A percentile compares a stretch with the other conserved stretches of the same genome.
Evolutionary conservation across 30 jellyfish, hydroid and myxozoan species (phyloP).

Genomic region (Catostylus mosaicus): DNA sequence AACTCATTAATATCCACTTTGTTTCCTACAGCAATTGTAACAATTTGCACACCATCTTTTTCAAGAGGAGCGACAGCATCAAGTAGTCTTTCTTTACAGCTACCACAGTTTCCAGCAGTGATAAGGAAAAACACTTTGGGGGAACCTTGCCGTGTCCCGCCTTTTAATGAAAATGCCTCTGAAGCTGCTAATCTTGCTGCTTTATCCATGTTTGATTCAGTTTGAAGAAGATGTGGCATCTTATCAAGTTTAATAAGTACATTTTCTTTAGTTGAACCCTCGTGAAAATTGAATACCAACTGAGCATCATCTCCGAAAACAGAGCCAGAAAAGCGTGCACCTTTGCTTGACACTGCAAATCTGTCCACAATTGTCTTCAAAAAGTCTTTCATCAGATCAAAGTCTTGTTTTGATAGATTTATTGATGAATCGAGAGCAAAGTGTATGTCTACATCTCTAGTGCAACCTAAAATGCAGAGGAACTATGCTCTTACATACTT

Average conservation of each 20-base stretch:
- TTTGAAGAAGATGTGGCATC: slow-evolving; percentile 67
- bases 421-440: slow-evolving; percentile 94
- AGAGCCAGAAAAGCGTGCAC: slow-evolving; percentile 95
- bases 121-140: slow-evolving; percentile 88
- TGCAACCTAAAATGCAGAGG: slow-evolving; percentile 73
- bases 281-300: slow-evolving; percentile 68
- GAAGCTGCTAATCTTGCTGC: slow-evolving; percentile 68
- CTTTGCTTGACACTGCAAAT: slow-evolving; percentile 80
- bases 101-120: slow-evolving; percentile 86
- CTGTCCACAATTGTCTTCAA: slow-evolving; percentile 77
- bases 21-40: slow-evolving; percentile 83
- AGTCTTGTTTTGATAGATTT: slow-evolving; percentile 62
- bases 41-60: slow-evolving; percentile 87
- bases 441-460: slow-evolving; percentile 89
- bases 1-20: slow-evolving; percentile 56
- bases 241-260: slow-evolving; percentile 50
- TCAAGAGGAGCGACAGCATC: slow-evolving; percentile 88
- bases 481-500: not conserved
- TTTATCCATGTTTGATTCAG: slow-evolving; percentile 73
- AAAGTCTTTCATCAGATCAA: slow-evolving; percentile 71
- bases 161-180: slow-evolving; percentile 84
- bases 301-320: slow-evolving; percentile 87
- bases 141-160: slow-evolving; percentile 90
- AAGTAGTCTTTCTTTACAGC: slow-evolving; percentile 73
- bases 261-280: slow-evolving; percentile 74